These are phyloP conservation scores for Pampus argenteus DNA, from an alignment of 2,797 vertebrate genomes.

Conservation along the genomic window DNA sequence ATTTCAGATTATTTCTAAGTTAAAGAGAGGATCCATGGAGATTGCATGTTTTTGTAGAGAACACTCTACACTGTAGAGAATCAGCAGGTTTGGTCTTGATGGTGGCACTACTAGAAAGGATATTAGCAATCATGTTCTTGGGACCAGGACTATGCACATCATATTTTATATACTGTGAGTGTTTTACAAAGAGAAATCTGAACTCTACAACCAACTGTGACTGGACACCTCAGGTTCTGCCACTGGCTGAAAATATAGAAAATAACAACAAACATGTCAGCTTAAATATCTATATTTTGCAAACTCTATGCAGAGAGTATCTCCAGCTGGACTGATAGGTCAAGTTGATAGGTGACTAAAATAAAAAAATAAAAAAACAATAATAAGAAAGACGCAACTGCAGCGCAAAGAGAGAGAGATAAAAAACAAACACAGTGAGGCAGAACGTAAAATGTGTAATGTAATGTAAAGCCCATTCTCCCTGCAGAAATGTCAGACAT, in stretches of 20 bases:
- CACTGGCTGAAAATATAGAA: neutral
- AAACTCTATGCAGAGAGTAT: neutral
- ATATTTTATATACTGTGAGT: neutral
- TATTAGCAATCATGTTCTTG: neutral
- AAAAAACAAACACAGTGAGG: neutral
- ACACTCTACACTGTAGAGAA: too few species aligned
- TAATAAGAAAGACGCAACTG: neutral
- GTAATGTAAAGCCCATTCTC: too few species aligned
- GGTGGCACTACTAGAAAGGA: neutral
- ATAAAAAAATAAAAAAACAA: neutral
- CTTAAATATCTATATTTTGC: conserved; percentile 7
- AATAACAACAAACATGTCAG: neutral
- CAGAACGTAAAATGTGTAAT: too few species aligned
- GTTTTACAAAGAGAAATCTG: neutral
- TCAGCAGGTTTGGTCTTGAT: neutral
- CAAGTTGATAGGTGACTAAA: conserved; percentile 22
- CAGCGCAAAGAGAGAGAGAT: neutral
- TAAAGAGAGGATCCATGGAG: too few species aligned
- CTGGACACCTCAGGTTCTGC: neutral
- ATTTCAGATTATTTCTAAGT: too few species aligned
- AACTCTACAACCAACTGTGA: neutral
- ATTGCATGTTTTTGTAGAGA: too few species aligned
- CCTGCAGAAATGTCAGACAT: conserved; percentile 87
- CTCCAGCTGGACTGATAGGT: conserved; percentile 8
- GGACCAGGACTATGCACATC: neutral